Conservation (phyloP, 1,140 invertebrate species). For the Aphelenchoides besseyi region DNA sequence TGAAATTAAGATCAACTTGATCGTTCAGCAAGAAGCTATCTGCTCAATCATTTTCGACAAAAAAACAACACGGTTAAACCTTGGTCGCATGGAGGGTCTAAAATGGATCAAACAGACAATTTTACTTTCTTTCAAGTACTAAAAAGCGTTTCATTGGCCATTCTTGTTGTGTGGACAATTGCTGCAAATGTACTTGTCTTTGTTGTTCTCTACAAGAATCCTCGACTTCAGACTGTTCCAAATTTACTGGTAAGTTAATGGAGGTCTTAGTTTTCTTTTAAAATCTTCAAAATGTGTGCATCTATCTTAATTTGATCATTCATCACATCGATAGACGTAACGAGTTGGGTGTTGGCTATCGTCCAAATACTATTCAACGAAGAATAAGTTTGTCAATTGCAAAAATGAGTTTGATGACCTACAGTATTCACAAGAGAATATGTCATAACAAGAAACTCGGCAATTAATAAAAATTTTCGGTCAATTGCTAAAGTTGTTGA, state of each 20-base stretch:
- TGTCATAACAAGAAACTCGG: no score
- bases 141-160: slow-evolving; percentile 51
- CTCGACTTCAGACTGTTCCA: slow-evolving; percentile 60
- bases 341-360: no score
- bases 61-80: neutral
- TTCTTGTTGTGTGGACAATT: slow-evolving; percentile 60
- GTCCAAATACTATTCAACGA: no score
- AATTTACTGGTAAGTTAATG: slow-evolving; percentile 56
- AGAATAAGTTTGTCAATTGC: no score
- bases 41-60: neutral
- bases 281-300: slow-evolving; percentile 23
- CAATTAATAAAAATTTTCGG: no score
- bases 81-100: neutral
- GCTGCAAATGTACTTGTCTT: slow-evolving; percentile 57
- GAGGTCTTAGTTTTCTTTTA: neutral
- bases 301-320: no score
- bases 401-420: no score
- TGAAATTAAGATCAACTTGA: neutral
- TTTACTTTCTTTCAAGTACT: slow-evolving; percentile 46
- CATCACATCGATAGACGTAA: no score
- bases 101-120: neutral
- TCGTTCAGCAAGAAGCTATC: neutral
- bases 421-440: no score
- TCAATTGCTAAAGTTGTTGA: no score
- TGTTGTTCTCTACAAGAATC: slow-evolving; percentile 62